These are phyloP conservation scores for Chloroceryle aenea DNA, from an alignment of 2,113 vertebrate species.

Conservation along the genomic window DNA sequence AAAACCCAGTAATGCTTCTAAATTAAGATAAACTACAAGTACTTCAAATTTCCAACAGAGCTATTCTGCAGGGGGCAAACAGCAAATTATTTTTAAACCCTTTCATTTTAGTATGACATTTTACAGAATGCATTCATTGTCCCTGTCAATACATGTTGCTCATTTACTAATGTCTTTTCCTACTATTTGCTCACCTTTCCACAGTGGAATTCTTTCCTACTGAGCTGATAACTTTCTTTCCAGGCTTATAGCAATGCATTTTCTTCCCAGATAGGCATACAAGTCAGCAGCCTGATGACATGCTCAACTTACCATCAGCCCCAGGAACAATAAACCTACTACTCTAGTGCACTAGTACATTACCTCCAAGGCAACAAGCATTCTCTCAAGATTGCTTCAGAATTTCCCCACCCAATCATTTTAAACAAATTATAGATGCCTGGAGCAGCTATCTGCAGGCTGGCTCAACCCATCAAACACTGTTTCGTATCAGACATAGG, in stretches of 20 bases:
- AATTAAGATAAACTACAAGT: constrained; percentile 45
- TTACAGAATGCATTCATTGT: constrained; percentile 62
- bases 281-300: constrained; percentile 75
- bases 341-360: constrained; percentile 60
- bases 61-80: constrained; percentile 38
- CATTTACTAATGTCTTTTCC: constrained; percentile 57
- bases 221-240: constrained; percentile 78
- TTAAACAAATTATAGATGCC: constrained; percentile 55
- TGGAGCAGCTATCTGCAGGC: constrained; percentile 27
- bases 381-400: constrained; percentile 47
- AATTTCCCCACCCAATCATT: constrained; percentile 57
- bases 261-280: constrained; percentile 20
- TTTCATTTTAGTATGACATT: constrained; percentile 52
- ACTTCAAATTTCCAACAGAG: constrained; percentile 21
- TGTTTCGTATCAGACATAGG: background rate
- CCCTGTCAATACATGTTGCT: constrained; percentile 51
- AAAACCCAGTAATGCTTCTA: constrained; percentile 23
- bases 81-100: constrained; percentile 41
- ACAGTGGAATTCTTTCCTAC: constrained; percentile 75
- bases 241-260: constrained; percentile 59
- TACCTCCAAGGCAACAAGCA: constrained; percentile 53
- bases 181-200: constrained; percentile 74
- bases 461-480: background rate
- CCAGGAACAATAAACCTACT: constrained; percentile 69
- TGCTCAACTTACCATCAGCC: constrained; percentile 72